phyloP scores from a whole-genome alignment of 2,888 invertebrate genomes.

The Philonicus albiceps region DNA sequence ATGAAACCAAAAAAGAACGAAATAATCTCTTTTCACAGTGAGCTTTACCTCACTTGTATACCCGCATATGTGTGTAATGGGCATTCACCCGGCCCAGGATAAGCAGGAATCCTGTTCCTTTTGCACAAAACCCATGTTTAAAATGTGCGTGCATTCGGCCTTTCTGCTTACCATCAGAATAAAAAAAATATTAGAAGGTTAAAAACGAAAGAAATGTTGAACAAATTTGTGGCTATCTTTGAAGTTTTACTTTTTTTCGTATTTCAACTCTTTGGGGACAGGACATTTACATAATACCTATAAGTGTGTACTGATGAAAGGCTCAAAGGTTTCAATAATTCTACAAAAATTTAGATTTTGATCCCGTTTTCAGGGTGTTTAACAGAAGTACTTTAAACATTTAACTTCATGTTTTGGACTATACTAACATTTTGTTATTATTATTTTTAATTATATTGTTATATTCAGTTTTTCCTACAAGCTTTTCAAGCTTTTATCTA shows the following conservation, averaged over 20 bases:
- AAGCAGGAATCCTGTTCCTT: neutral
- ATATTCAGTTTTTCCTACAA: no score
- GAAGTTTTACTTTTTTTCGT: neutral
- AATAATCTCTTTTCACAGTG: neutral
- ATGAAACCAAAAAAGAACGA: neutral
- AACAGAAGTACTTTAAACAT: neutral
- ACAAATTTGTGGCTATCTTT: neutral
- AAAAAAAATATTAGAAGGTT: neutral
- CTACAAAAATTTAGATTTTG: neutral
- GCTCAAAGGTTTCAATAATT: neutral
- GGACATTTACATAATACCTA: neutral
- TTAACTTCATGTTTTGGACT: neutral
- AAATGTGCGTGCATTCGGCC: neutral
- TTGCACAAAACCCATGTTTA: neutral
- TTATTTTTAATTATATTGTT: no score
- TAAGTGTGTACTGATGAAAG: neutral
- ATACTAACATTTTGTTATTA: no score
- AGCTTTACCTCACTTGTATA: neutral
- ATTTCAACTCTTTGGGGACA: neutral
- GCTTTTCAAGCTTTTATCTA: no score
- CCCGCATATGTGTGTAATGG: slow-evolving; percentile 2
- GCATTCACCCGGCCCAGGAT: neutral
- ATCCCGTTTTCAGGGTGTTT: neutral
- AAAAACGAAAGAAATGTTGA: neutral
- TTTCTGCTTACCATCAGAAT: neutral